Percentiles rank a stretch among this genome's conserved stretches.
phyloP scores from a whole-genome alignment of 2,113 vertebrate genomes.

The Melanotaenia duboulayi region DNA sequence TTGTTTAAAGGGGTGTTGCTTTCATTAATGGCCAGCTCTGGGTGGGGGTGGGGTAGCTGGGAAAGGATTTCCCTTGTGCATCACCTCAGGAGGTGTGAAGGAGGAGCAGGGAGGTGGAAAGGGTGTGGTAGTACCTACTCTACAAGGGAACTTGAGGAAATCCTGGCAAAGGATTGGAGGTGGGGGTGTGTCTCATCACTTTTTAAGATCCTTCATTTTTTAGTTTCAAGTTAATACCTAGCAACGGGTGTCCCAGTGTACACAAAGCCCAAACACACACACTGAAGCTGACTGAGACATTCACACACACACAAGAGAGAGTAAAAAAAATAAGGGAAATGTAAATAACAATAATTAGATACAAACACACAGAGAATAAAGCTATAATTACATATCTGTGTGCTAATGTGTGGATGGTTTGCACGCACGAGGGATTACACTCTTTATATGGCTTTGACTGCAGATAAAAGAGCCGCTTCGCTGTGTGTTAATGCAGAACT shows the following conservation, averaged over 20 bases:
- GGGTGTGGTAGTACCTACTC: constrained; percentile 58
- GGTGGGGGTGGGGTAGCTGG: constrained; percentile 27
- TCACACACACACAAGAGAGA: constrained; percentile 23
- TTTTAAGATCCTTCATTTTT: constrained; percentile 39
- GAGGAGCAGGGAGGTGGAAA: constrained; percentile 20
- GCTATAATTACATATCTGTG: constrained; percentile 76
- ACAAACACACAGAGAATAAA: constrained; percentile 66
- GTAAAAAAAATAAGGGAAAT: constrained; percentile 54
- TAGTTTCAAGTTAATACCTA: constrained; percentile 69
- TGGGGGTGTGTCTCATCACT: constrained; percentile 32
- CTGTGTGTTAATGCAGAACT: constrained; percentile 53
- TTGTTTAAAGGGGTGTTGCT: constrained; percentile 53
- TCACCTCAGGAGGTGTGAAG: constrained; percentile 47
- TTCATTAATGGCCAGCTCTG: constrained; percentile 42
- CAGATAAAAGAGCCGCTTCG: constrained; percentile 66
- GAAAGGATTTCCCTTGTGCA: constrained; percentile 48
- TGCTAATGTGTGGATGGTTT: constrained; percentile 66
- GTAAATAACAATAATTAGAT: constrained; percentile 76
- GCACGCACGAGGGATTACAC: constrained; percentile 64
- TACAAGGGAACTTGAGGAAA: constrained; percentile 47
- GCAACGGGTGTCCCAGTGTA: constrained; percentile 58
- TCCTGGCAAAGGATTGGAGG: constrained; percentile 34
- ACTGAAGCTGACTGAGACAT: constrained; percentile 17
- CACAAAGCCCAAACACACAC: constrained; percentile 68
- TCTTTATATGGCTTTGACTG: constrained; percentile 64